These are phyloP conservation scores for Mico argentatus DNA, from an alignment of 2,797 vertebrate species.

Conservation along the genomic window DNA sequence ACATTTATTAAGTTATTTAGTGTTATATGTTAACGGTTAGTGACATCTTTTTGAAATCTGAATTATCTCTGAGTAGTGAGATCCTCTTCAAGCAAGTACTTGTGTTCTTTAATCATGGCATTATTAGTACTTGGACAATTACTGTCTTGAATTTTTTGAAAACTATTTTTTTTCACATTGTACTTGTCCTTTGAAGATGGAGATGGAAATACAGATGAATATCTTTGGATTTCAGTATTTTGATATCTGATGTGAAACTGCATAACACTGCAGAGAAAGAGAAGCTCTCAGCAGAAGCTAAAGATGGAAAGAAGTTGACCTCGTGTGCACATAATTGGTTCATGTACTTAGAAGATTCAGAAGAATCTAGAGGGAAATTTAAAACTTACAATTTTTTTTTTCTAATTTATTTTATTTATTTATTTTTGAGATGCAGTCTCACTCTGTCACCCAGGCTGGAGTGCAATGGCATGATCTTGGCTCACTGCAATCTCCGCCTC, in stretches of 20 bases:
- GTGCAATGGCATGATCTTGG: rapidly evolving
- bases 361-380: no score
- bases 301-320: not conserved
- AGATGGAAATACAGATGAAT: no score
- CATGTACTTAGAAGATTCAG: not conserved
- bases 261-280: not conserved
- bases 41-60: not conserved
- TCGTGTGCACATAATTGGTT: no score
- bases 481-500: no score
- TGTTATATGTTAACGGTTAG: not conserved
- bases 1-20: no score
- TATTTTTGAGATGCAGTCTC: no score
- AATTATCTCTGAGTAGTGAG: not conserved
- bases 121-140: not conserved
- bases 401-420: no score
- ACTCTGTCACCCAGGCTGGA: no score
- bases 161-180: not conserved
- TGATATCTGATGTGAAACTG: not conserved
- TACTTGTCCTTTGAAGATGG: not conserved
- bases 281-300: not conserved
- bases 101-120: no score
- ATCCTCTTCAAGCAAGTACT: not conserved
- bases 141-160: not conserved
- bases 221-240: no score
- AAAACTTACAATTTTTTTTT: no score